Base-by-base conservation (phyloP, 2,113 vertebrate genomes). In the Gobio gobio region DNA sequence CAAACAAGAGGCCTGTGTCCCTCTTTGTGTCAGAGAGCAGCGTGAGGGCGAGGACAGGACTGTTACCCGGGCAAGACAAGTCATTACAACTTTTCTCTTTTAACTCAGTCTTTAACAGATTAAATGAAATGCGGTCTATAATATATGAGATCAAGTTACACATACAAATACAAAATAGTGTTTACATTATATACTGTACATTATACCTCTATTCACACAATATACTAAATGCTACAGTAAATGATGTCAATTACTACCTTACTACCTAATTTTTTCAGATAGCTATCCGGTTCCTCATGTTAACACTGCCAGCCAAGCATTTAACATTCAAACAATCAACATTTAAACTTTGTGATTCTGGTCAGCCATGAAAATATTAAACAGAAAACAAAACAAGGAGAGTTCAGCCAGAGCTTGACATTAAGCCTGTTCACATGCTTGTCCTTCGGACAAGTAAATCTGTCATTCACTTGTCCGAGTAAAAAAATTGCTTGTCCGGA, bases 11-110 rank as follows among this genome's bases (percentile, higher is more conserved):
- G 51, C 33, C 56, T 61, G 40, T 18, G 56, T 0, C 36, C 51
- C 22, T 24, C 22, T 61, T n/a, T 45, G 7, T 45, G 14, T 63
- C 56, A 79, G 22, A 16, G 54, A 45, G 14, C 56, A 79, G 56
- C 13, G 13, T 24, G 77, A 63, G 36, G 77, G n/a, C 24, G 18
- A 45, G 77, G 77, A 61, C 56, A 79, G 29, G 33, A 43, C 54
- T 78, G 33, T 59, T 43, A 59, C 54, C 76, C 16, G 77, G 13
- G 56, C 77, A 78, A 61, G 56, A 61, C 56, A 61, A 43, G 22
- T 78, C 56, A 61, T 61, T 61, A 61, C 20, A 56, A 49, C 47
- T 10, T 36, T 20, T 76, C 49, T 54, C 16, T 20, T 54, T 77
- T 33, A 43, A 22, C 2, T 22, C 29, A 4, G 29, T 66, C 29